Conservation (phyloP, 2,797 vertebrate species). For the Tinamus major region DNA sequence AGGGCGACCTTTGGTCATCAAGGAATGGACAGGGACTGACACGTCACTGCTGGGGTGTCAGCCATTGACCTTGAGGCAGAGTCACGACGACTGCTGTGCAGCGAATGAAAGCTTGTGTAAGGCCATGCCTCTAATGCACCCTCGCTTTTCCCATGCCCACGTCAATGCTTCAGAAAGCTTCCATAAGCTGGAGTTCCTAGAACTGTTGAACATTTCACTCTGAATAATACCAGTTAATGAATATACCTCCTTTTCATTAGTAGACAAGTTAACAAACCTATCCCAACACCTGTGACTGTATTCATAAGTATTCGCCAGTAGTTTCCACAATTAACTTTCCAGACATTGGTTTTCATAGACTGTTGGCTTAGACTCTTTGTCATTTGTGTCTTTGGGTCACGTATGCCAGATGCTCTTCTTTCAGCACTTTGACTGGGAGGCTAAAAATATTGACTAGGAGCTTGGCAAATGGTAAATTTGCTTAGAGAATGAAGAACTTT, state of each 20-base stretch:
- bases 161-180: slow-evolving; percentile 1
- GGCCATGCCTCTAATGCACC: background rate
- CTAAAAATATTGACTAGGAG: background rate
- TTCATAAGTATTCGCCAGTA: slow-evolving; percentile 72
- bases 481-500: background rate
- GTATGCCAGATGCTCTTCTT: slow-evolving; percentile 39
- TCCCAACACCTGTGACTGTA: slow-evolving; percentile 50
- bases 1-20: background rate
- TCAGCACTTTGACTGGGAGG: background rate
- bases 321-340: slow-evolving; percentile 22
- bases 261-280: slow-evolving; percentile 38
- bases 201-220: background rate
- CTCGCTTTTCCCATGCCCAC: background rate
- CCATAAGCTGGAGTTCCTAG: background rate
- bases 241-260: slow-evolving; percentile 30
- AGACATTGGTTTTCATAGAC: background rate
- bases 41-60: background rate
- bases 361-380: slow-evolving; percentile 40
- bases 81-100: background rate
- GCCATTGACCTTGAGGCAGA: background rate
- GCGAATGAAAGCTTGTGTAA: background rate
- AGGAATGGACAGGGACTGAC: slow-evolving; percentile 9
- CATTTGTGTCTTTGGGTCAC: slow-evolving; percentile 60
- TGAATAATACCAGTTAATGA: background rate
- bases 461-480: background rate